Percentiles rank a stretch among this genome's conserved stretches.
Evolutionary conservation across 2,888 invertebrate genomes (phyloP).

Genomic region (Noctua janthina): DNA sequence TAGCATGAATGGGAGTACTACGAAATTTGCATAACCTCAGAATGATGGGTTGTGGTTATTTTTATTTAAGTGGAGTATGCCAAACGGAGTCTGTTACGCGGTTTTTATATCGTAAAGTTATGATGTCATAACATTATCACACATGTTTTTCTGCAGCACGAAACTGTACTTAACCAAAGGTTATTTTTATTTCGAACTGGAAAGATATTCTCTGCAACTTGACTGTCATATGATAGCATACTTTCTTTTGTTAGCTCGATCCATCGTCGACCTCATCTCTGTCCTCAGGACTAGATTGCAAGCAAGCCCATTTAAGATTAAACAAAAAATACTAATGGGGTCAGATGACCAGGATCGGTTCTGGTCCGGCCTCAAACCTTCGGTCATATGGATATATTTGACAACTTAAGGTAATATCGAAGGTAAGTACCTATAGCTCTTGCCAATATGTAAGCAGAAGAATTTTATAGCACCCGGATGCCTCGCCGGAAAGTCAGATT

Average conservation of each 20-base stretch:
- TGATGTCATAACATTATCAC: constrained; percentile 11
- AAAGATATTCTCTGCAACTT: neutral
- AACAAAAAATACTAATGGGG: too few relatives aligned
- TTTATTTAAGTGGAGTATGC: constrained; percentile 53
- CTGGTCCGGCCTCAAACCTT: neutral
- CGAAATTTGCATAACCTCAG: constrained; percentile 40
- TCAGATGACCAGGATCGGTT: neutral
- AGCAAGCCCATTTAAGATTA: too few relatives aligned
- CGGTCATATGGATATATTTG: too few relatives aligned
- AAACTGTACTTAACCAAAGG: neutral
- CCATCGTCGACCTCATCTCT: too few relatives aligned
- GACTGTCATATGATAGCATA: neutral
- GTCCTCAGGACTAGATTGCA: too few relatives aligned
- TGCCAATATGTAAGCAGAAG: neutral
- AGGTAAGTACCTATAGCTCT: neutral
- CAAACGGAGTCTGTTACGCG: constrained; percentile 27
- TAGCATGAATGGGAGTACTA: constrained; percentile 54
- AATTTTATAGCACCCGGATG: neutral
- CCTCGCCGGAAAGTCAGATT: neutral
- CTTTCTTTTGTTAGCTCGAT: too few relatives aligned
- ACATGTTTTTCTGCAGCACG: neutral
- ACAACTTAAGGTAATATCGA: neutral
- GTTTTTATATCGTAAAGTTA: constrained; percentile 1
- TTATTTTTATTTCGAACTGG: neutral
- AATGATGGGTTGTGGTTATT: constrained; percentile 38